A percentile compares a stretch with the other conserved stretches of the same genome.
Conservation (phyloP, 2,797 vertebrate genomes). For the Falco biarmicus region DNA sequence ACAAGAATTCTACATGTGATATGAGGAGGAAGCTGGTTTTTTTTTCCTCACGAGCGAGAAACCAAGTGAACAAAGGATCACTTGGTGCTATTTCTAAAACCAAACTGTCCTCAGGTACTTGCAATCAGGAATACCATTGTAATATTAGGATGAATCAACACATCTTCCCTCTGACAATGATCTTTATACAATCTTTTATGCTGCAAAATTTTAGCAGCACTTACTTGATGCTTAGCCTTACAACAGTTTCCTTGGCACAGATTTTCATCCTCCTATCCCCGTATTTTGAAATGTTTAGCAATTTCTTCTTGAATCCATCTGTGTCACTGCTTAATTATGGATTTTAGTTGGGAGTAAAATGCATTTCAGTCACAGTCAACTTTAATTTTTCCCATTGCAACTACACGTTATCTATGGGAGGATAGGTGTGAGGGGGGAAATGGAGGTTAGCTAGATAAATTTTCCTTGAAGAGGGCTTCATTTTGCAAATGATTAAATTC, state of each 20-base stretch:
- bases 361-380: background rate
- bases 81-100: background rate
- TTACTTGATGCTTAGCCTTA: background rate
- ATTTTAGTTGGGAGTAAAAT: background rate
- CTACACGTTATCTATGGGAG: background rate
- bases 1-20: background rate
- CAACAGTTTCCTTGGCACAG: background rate
- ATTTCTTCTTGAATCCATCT: background rate
- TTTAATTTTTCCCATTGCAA: background rate
- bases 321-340: background rate
- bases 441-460: background rate
- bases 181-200: background rate
- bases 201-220: background rate
- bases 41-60: background rate
- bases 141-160: background rate
- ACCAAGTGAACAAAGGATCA: background rate
- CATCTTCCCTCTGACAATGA: background rate
- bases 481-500: background rate
- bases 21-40: background rate
- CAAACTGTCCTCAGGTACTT: background rate
- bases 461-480: background rate
- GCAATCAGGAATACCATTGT: background rate
- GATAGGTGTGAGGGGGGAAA: background rate
- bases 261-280: background rate
- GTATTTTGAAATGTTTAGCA: background rate